A percentile compares a stretch with the other conserved stretches of the same genome.
These are phyloP conservation scores for Eristalis intricaria DNA, from an alignment of 2,888 invertebrate genomes.

Conservation along the genomic window DNA sequence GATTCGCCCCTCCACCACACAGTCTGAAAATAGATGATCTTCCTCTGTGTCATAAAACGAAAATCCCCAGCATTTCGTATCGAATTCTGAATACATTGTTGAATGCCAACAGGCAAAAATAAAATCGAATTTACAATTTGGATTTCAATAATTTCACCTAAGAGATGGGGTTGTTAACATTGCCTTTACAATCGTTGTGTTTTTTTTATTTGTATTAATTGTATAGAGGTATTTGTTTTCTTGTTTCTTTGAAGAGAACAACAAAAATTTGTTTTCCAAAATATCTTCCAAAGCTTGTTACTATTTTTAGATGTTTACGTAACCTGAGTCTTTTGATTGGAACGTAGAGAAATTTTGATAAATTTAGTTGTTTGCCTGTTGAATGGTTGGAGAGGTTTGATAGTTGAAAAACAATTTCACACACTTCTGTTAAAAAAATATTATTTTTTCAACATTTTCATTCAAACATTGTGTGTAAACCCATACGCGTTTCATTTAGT, in stretches of 20 bases:
- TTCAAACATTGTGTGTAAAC: background rate
- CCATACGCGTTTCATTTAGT: background rate
- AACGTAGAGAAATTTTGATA: slow-evolving; percentile 20
- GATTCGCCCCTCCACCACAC: slow-evolving; percentile 52
- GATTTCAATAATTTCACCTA: background rate
- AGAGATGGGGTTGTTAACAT: background rate
- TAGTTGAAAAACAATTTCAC: background rate
- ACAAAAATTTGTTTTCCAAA: slow-evolving; percentile 12
- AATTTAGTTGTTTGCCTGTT: slow-evolving; percentile 35
- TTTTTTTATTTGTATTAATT: background rate
- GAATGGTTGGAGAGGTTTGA: slow-evolving; percentile 25
- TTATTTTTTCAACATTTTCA: background rate
- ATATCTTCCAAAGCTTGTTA: slow-evolving; percentile 56
- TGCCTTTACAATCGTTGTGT: background rate
- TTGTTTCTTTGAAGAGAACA: background rate
- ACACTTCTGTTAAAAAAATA: background rate
- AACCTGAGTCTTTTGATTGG: slow-evolving; percentile 70
- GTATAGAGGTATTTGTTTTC: background rate
- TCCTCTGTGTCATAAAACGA: slow-evolving; percentile 58
- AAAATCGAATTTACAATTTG: slow-evolving; percentile 15
- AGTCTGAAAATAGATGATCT: slow-evolving; percentile 62
- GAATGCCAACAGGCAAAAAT: slow-evolving; percentile 3
- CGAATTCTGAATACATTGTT: slow-evolving; percentile 54
- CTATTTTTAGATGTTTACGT: slow-evolving; percentile 79
- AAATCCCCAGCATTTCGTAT: slow-evolving; percentile 43